Percentiles rank a stretch among this genome's conserved stretches.
These are phyloP conservation scores for Pantherophis guttatus DNA, from an alignment of 2,113 vertebrate species.

Conservation along the genomic window DNA sequence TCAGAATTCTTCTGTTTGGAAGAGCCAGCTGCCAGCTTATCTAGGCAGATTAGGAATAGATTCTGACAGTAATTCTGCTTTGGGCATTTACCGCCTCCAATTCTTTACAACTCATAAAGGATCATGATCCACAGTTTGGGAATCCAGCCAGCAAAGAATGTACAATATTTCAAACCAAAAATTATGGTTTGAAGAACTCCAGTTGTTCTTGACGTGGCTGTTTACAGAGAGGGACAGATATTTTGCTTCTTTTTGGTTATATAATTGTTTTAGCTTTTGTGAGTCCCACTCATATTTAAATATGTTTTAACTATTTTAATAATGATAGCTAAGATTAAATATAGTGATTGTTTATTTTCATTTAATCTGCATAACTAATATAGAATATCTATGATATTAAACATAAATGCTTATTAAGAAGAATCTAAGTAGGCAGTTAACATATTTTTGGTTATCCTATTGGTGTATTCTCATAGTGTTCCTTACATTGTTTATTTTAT, in stretches of 20 bases:
- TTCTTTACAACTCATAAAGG: neutral
- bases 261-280: neutral
- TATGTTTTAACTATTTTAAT: neutral
- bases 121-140: neutral
- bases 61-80: neutral
- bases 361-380: neutral
- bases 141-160: neutral
- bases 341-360: neutral
- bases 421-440: neutral
- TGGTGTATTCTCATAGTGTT: neutral
- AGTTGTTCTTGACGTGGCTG: neutral
- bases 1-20: neutral
- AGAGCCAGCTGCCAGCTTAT: neutral
- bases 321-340: neutral
- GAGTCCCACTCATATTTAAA: neutral
- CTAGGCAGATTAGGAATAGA: neutral
- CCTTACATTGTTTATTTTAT: neutral
- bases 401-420: conserved; percentile 13
- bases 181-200: neutral
- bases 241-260: neutral
- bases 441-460: neutral
- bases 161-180: neutral
- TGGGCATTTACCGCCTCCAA: neutral
- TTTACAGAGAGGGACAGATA: neutral
- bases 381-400: conserved; percentile 1